Base-by-base conservation (phyloP, 2,888 invertebrate genomes). In the Apomyelois bistriatella region DNA sequence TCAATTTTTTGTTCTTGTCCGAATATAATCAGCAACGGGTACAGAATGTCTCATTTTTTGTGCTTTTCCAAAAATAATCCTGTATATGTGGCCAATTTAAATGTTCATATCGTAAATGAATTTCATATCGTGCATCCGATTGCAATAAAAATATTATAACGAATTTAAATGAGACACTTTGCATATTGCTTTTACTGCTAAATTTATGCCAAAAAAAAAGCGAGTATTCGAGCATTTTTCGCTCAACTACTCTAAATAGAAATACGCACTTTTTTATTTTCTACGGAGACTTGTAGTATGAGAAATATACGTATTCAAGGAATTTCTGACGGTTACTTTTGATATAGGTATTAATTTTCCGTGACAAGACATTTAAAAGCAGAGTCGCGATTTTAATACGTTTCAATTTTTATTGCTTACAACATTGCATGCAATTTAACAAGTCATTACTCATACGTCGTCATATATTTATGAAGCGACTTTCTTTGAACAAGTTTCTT, bases 221-320 rank as follows among this genome's bases (percentile, higher is more conserved):
- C 7, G 40, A 42, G 35, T 51, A 51, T 43, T 51, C 42, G 42
- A 41, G 36, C 17, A 42, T 42, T 36, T 51, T 35, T 17, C 41
- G 17, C 42, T 42, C 42, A 42, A 42, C 51, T 51, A 36, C 12
- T 35, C 35, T 43, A 35, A 42, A 40, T 15, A 51, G 50, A 42
- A 15, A 42, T 50, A 50, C 22, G 22, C n/a, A 35, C 51, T 12
- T 42, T 17, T 42, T 36, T 35, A 42, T 51, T 42, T 43, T 42
- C 16, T 36, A 12, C 42, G 42, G 15, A 16, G 35, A 35, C 48
- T 9, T 12, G 13, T 28, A 8, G 9, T 16, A 13, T 1, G 30
- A n/a, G 36, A 12, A 22, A 5, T 13, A 3, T 12, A 10, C 3
- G n/a, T 4, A 0, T 15, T 32, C 16, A 50, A 50, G 15, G 15